Evolutionary conservation across 1,140 invertebrate species (phyloP).

Genomic region (Danaus plexippus): DNA sequence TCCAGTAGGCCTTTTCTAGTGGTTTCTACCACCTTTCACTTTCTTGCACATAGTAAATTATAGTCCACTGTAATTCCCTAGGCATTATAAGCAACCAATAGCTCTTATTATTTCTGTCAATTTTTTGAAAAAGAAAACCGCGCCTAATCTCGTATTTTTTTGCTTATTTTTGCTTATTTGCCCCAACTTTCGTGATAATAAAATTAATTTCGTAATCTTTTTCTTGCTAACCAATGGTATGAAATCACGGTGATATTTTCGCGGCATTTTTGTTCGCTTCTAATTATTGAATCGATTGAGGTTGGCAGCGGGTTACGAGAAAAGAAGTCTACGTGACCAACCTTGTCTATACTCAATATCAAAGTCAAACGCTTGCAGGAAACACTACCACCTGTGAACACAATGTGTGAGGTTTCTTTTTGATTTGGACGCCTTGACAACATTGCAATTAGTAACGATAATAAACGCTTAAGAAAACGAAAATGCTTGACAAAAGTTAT

Average conservation of each 20-base stretch:
- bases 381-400: no score
- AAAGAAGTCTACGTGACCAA: no score
- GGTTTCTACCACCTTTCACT: constrained; percentile 16
- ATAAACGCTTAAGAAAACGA: no score
- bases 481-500: no score
- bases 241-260: constrained; percentile 7
- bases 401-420: no score
- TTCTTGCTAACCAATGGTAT: constrained; percentile 11
- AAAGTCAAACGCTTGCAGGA: no score
- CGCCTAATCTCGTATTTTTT: constrained; percentile 12
- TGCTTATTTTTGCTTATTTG: neutral
- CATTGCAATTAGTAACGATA: no score
- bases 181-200: constrained; percentile 1
- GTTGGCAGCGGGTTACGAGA: no score
- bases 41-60: constrained; percentile 7
- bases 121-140: constrained; percentile 1
- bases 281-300: no score
- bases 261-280: neutral
- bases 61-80: neutral
- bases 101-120: neutral
- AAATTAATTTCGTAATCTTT: constrained; percentile 7
- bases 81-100: constrained; percentile 5
- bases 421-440: no score
- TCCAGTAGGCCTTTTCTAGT: constrained; percentile 11
- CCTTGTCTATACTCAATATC: no score